These are phyloP conservation scores for Cantharis flavilabris DNA, from an alignment of 2,888 invertebrate genomes.

Conservation along the genomic window DNA sequence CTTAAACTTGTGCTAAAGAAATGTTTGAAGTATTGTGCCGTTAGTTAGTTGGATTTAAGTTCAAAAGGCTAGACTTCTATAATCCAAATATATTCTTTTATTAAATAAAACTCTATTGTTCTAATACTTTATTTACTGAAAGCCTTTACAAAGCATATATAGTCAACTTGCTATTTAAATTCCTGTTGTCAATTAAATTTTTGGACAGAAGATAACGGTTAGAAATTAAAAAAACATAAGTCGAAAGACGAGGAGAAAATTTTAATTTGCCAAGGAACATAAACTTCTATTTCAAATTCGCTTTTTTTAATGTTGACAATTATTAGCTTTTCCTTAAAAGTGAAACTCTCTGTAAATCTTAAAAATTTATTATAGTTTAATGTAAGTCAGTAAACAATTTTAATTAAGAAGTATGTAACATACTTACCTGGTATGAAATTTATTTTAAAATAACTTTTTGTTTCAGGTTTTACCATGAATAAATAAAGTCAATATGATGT, in stretches of 20 bases:
- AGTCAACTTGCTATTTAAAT: neutral
- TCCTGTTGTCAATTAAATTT: neutral
- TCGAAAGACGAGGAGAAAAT: neutral
- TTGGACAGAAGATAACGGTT: neutral
- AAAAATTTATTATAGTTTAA: neutral
- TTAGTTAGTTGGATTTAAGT: constrained; percentile 27
- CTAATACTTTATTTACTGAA: neutral
- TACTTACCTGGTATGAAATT: neutral
- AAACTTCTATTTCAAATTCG: neutral
- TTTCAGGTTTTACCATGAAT: neutral
- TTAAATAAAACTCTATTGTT: neutral
- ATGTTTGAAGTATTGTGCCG: constrained; percentile 22
- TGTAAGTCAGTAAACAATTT: neutral
- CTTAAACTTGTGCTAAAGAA: constrained; percentile 26
- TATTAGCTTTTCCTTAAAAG: neutral
- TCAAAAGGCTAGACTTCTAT: constrained; percentile 27
- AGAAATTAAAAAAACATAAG: neutral
- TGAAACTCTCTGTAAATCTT: neutral
- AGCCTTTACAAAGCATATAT: neutral
- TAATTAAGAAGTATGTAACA: neutral
- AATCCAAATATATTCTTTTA: constrained; percentile 16
- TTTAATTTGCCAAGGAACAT: neutral
- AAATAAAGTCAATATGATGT: neutral
- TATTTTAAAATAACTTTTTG: neutral
- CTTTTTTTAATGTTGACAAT: neutral